A percentile compares a stretch with the other conserved stretches of the same genome.
Conservation (phyloP, 1,140 invertebrate species). For the Drosophila obscura region DNA sequence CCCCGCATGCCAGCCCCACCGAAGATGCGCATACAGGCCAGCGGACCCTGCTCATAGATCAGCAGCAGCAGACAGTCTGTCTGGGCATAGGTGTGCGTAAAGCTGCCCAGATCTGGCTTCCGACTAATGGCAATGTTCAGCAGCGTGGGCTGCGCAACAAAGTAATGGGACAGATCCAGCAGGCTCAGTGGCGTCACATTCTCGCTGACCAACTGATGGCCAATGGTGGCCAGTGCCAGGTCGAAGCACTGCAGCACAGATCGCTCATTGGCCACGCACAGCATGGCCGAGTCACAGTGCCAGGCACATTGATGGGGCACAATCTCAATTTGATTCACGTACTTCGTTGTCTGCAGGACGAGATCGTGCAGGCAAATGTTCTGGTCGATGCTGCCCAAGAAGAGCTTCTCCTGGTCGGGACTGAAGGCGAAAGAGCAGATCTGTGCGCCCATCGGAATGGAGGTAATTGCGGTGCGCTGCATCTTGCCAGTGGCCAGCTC, state of each 20-base stretch:
- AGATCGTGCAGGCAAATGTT: constrained; percentile 90
- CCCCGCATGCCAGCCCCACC: constrained; percentile 75
- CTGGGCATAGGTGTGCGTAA: constrained; percentile 84
- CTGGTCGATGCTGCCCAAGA: constrained; percentile 91
- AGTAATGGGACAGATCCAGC: constrained; percentile 89
- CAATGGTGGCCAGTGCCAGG: constrained; percentile 88
- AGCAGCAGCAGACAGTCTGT: constrained; percentile 85
- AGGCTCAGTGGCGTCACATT: constrained; percentile 87
- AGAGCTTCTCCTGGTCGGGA: constrained; percentile 88
- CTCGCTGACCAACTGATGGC: constrained; percentile 88
- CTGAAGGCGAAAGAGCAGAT: constrained; percentile 88
- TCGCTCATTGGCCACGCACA: constrained; percentile 88
- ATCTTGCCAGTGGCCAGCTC: constrained; percentile 89
- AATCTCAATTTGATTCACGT: constrained; percentile 85
- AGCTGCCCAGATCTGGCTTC: constrained; percentile 84
- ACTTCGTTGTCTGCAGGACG: constrained; percentile 86
- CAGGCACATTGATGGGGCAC: constrained; percentile 89
- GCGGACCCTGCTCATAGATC: constrained; percentile 87
- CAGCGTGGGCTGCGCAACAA: constrained; percentile 86
- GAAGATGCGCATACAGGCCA: constrained; percentile 76
- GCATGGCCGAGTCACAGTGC: constrained; percentile 89
- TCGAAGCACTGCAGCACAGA: constrained; percentile 92
- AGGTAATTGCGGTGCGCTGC: constrained; percentile 88
- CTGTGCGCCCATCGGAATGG: constrained; percentile 89
- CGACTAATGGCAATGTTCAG: constrained; percentile 86